Conservation (phyloP, 2,888 invertebrate genomes). For the Gnatocerus cornutus region DNA sequence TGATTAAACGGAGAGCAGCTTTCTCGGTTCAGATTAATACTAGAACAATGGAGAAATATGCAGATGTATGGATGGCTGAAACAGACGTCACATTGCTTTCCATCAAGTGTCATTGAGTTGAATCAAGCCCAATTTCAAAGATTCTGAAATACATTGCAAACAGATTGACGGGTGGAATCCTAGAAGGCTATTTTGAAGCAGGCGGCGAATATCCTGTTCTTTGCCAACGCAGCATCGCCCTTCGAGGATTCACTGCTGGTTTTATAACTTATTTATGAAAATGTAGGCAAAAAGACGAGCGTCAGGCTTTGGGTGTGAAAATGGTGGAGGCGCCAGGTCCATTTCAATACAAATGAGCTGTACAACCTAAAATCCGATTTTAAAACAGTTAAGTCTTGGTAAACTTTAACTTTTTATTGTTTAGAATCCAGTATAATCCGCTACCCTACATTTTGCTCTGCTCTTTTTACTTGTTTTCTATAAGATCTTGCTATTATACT, state of each 20-base stretch:
- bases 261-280: slow-evolving; percentile 20
- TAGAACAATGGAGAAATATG: slow-evolving; percentile 38
- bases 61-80: slow-evolving; percentile 40
- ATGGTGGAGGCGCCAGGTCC: slow-evolving; percentile 27
- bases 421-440: too few relatives aligned
- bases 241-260: not conserved
- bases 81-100: slow-evolving; percentile 29
- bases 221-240: not conserved
- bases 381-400: too few relatives aligned
- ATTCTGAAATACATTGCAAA: slow-evolving; percentile 13
- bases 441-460: too few relatives aligned
- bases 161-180: slow-evolving; percentile 6
- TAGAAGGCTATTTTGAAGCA: not conserved
- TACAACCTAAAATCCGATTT: too few relatives aligned
- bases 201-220: not conserved
- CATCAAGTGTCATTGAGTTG: slow-evolving; percentile 21
- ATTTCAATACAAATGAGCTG: too few relatives aligned
- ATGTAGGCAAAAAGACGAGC: not conserved
- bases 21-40: slow-evolving; percentile 40
- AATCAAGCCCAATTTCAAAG: not conserved
- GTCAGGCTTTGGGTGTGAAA: slow-evolving; percentile 4
- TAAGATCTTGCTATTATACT: too few relatives aligned
- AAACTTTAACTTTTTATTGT: too few relatives aligned
- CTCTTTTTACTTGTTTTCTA: too few relatives aligned
- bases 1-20: slow-evolving; percentile 47